Evolutionary conservation across 2,888 invertebrate species (phyloP), one percentile per base, ranked within the genome.

Genomic region (Cryptophagus acutangulus): DNA sequence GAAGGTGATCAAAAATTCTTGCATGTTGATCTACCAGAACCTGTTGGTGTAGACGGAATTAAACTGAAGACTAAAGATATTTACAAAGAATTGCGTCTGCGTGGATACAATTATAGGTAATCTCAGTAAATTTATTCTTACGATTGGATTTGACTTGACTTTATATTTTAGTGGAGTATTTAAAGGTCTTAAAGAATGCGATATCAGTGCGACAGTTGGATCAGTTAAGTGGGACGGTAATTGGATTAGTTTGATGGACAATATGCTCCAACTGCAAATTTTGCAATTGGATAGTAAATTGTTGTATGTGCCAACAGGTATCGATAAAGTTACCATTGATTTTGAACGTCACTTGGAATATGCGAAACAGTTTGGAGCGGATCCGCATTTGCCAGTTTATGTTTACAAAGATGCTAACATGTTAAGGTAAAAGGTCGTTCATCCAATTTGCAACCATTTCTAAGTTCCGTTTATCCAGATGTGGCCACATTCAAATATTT

Each of bases 241-340:
- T 69, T 92, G 90, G 89, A 82, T 89, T 8, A 78, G 88, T 1
- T 91, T 88, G 68, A 78, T 92, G 74, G 92, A 92, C 68, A 85
- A 86, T 36, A 82, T 92, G 81, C 73, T 93, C 8, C 92, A 92
- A 67, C 76, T 87, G 54, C 54, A 55, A 6, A 81, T 90, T 39
- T 61, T 88, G 12, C 77, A 79, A 10, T 72, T 77, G 24, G 81
- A 82, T 51, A 79, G 80, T 0, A 72, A 84, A 2, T 75, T 79
- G 1, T 74, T 89, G 1, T 76, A 81, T 57, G 76, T 90, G 0
- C 90, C 90, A 0, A 77, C 76, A 1, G 65, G 74, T 14, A 71
- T 79, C 28, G 66, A 71, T 38, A 69, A 66, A 38, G 42, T 78
- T 3, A 57, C 65, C 4, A 73, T 79, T 37, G 70, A 77, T 51